Evolutionary conservation across 2,113 vertebrate species (phyloP).

Genomic region (Hyperopisus bebe): DNA sequence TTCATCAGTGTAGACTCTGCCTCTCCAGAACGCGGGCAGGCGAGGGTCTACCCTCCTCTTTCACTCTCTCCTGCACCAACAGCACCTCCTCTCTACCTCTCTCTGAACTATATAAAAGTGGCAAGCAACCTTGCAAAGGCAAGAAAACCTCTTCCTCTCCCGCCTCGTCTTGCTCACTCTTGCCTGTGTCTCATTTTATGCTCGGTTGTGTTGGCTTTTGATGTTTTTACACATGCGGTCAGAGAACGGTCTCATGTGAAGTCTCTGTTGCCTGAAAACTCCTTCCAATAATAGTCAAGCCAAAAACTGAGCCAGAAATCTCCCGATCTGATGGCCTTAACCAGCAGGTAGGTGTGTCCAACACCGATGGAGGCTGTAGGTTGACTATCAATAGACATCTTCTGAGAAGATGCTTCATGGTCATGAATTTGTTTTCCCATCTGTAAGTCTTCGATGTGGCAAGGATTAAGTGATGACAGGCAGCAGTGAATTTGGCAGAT

Average conservation of each 20-base stretch:
- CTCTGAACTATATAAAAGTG: slow-evolving; percentile 25
- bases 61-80: slow-evolving; percentile 21
- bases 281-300: neutral
- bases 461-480: neutral
- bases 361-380: neutral
- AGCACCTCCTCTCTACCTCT: slow-evolving; percentile 15
- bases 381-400: neutral
- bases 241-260: neutral
- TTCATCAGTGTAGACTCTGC: slow-evolving; percentile 22
- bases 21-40: slow-evolving; percentile 20
- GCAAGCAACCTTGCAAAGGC: slow-evolving; percentile 22
- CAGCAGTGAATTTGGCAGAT: neutral
- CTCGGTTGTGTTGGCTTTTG: neutral
- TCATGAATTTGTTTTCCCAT: neutral
- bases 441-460: neutral
- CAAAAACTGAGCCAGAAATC: neutral
- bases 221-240: neutral
- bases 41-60: slow-evolving; percentile 10
- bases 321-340: neutral
- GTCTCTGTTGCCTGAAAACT: neutral
- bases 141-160: neutral
- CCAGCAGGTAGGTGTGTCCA: neutral
- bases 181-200: neutral
- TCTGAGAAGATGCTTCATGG: neutral
- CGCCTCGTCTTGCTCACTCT: neutral